Percentiles rank a stretch among this genome's conserved stretches.
Conservation (phyloP, 2,888 invertebrate genomes). For the Malacosoma neustria region DNA sequence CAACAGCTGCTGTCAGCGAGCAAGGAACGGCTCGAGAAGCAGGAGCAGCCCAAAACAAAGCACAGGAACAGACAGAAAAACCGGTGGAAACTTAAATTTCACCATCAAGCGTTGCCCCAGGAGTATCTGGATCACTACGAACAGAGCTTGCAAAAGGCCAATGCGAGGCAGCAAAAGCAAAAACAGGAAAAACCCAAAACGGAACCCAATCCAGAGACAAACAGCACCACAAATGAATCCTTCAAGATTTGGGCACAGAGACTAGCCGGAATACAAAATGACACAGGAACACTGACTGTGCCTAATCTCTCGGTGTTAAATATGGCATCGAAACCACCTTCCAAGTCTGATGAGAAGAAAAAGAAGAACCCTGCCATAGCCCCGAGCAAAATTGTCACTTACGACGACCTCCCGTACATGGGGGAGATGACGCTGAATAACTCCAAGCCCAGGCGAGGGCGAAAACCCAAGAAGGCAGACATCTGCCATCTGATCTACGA, state of each 20-base stretch:
- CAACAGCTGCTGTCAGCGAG: constrained; percentile 59
- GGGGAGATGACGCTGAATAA: constrained; percentile 93
- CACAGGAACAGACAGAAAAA: constrained; percentile 75
- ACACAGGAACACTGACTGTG: constrained; percentile 42
- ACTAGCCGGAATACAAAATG: constrained; percentile 82
- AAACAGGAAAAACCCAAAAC: constrained; percentile 51
- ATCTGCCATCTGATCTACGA: constrained; percentile 94
- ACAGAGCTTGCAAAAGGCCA: constrained; percentile 77
- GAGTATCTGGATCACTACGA: constrained; percentile 88
- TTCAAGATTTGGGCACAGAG: constrained; percentile 85
- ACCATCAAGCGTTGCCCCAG: constrained; percentile 85
- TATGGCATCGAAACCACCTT: constrained; percentile 34
- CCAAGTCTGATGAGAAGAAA: constrained; percentile 43
- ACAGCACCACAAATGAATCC: constrained; percentile 75
- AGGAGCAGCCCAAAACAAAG: constrained; percentile 45
- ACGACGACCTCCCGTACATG: constrained; percentile 92
- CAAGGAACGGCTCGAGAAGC: constrained; percentile 48
- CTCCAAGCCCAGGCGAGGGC: constrained; percentile 87
- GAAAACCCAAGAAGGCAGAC: constrained; percentile 94
- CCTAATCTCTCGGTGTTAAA: constrained; percentile 33
- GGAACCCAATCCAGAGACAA: constrained; percentile 48
- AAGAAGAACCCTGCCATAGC: constrained; percentile 55
- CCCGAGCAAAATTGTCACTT: constrained; percentile 77
- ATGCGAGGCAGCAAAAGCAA: constrained; percentile 36
- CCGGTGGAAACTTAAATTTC: constrained; percentile 84